phyloP scores from a whole-genome alignment of 2,113 vertebrate genomes.

The Climacteris rufus region DNA sequence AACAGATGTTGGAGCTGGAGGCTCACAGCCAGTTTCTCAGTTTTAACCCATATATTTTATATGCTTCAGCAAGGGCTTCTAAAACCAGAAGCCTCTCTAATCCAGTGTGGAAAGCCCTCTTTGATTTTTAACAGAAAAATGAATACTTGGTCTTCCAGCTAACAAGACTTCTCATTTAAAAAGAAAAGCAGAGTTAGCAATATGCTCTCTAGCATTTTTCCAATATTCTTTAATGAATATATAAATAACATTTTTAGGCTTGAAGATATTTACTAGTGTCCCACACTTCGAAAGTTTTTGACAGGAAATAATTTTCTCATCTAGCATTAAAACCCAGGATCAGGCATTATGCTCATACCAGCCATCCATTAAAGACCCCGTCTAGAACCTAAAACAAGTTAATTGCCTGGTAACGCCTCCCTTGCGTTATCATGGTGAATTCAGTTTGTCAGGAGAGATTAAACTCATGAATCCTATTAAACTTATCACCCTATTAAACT shows the following conservation, averaged over 20 bases:
- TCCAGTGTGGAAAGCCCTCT: background rate
- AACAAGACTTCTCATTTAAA: background rate
- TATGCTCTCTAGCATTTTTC: background rate
- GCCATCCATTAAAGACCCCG: background rate
- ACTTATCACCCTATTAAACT: background rate
- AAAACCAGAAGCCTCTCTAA: background rate
- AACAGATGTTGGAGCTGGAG: constrained; percentile 6
- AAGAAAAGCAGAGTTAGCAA: background rate
- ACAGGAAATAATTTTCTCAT: background rate
- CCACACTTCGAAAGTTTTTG: background rate
- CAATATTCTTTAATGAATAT: background rate
- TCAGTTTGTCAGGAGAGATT: constrained; percentile 19
- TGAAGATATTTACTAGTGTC: background rate
- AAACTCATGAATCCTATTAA: background rate
- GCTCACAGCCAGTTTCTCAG: background rate
- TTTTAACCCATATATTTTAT: background rate
- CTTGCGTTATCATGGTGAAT: background rate
- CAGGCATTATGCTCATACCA: background rate
- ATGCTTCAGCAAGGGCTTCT: background rate
- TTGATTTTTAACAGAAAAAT: background rate
- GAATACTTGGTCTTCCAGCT: background rate
- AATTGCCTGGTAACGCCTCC: background rate
- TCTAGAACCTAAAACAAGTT: background rate
- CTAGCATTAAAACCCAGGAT: background rate
- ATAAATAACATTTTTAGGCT: background rate